Conservation (phyloP, 2,797 vertebrate genomes). For the Hemibagrus guttatus region DNA sequence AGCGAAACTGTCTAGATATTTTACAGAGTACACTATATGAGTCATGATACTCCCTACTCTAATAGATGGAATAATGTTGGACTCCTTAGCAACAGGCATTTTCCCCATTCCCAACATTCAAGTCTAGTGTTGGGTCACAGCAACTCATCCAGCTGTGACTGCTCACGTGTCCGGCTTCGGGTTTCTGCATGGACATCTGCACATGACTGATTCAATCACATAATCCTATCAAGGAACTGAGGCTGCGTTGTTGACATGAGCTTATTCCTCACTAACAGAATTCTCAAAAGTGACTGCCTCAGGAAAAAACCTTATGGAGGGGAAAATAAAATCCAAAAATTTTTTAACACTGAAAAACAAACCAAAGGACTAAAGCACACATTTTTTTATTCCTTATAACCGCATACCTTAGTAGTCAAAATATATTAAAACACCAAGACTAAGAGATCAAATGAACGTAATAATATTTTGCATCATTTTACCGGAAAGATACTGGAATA, state of each 20-base stretch:
- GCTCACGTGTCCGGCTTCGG: constrained; percentile 13
- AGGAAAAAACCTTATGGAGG: neutral
- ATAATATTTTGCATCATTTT: neutral
- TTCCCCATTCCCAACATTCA: neutral
- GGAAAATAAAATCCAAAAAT: neutral
- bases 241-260: constrained; percentile 14
- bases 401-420: too few relatives aligned
- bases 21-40: neutral
- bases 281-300: neutral
- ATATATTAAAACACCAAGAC: too few relatives aligned
- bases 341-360: neutral
- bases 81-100: neutral
- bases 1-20: too few relatives aligned
- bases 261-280: neutral
- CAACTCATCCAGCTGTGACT: constrained; percentile 43
- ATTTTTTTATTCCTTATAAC: neutral
- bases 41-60: neutral
- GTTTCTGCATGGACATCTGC: constrained; percentile 44
- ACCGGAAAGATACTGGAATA: neutral
- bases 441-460: neutral
- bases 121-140: constrained; percentile 49
- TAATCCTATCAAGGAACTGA: constrained; percentile 45
- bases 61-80: neutral
- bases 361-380: too few relatives aligned
- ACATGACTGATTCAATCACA: constrained; percentile 67